These are phyloP conservation scores for Mormyrus hasselquistii DNA, from an alignment of 2,797 vertebrate species.

Conservation along the genomic window DNA sequence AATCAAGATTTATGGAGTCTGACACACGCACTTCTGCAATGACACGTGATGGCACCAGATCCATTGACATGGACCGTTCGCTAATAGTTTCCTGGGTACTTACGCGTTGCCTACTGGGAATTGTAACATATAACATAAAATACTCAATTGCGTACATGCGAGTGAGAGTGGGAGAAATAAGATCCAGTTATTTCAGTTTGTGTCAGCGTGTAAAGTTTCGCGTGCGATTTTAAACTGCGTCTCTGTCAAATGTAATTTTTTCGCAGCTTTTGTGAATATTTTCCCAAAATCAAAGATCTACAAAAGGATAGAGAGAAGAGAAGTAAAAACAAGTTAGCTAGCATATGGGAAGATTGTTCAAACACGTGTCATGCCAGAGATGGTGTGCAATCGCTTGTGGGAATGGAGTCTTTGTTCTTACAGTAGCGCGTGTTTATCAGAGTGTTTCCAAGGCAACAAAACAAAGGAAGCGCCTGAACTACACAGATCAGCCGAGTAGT, in stretches of 20 bases:
- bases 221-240: background rate
- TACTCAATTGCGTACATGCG: background rate
- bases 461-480: background rate
- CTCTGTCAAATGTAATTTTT: background rate
- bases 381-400: background rate
- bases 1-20: slow-evolving; percentile 21
- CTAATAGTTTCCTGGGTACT: background rate
- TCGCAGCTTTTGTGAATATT: background rate
- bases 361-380: background rate
- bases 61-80: background rate
- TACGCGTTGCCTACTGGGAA: background rate
- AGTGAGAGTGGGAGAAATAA: background rate
- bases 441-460: slow-evolving; percentile 6
- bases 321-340: background rate
- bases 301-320: background rate
- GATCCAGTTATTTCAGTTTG: background rate
- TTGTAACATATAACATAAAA: background rate
- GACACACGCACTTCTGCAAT: slow-evolving; percentile 35
- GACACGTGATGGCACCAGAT: slow-evolving; percentile 20
- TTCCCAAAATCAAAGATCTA: background rate
- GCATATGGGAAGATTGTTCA: background rate
- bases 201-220: background rate
- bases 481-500: background rate
- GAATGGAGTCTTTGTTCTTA: background rate
- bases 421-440: background rate